A percentile compares a stretch with the other conserved stretches of the same genome.
Conservation (phyloP, 2,888 invertebrate genomes). For the Macroteleia sp. region DNA sequence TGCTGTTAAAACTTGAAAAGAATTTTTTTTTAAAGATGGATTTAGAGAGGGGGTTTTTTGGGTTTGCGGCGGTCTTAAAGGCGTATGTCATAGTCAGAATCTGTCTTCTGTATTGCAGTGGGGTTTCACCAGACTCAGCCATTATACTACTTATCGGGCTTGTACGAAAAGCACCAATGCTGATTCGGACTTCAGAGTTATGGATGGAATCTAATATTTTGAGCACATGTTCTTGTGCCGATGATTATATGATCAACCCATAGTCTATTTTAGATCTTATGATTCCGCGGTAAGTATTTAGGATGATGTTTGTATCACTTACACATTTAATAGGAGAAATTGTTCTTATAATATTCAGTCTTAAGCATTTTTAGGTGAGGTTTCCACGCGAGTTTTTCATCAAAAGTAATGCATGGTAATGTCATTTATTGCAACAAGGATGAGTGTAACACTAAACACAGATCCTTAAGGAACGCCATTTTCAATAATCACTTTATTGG, state of each 20-base stretch:
- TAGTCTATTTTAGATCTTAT: slow-evolving; percentile 60
- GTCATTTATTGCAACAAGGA: slow-evolving; percentile 39
- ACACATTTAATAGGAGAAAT: not conserved
- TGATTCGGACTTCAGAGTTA: not conserved
- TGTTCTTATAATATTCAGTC: not conserved
- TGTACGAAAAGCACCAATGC: not conserved
- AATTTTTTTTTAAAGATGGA: not conserved
- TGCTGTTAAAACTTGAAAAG: not conserved
- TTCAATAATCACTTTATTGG: not conserved
- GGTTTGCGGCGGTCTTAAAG: not conserved
- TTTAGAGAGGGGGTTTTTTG: not conserved
- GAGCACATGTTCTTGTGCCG: not conserved
- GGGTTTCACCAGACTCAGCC: not conserved
- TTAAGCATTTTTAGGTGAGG: not conserved
- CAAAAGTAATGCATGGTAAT: not conserved
- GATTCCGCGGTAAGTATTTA: not conserved
- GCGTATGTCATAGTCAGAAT: slow-evolving; percentile 15
- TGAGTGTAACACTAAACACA: not conserved
- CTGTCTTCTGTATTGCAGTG: not conserved
- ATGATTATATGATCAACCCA: slow-evolving; percentile 44
- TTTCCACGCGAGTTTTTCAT: slow-evolving; percentile 8
- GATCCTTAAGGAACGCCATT: slow-evolving; percentile 9
- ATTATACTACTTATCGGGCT: not conserved
- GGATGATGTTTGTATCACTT: not conserved
- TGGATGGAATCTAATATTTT: not conserved